A percentile compares a stretch with the other conserved stretches of the same genome.
Evolutionary conservation across 1,140 invertebrate genomes (phyloP).

Genomic region (Sarcophaga peregrina): DNA sequence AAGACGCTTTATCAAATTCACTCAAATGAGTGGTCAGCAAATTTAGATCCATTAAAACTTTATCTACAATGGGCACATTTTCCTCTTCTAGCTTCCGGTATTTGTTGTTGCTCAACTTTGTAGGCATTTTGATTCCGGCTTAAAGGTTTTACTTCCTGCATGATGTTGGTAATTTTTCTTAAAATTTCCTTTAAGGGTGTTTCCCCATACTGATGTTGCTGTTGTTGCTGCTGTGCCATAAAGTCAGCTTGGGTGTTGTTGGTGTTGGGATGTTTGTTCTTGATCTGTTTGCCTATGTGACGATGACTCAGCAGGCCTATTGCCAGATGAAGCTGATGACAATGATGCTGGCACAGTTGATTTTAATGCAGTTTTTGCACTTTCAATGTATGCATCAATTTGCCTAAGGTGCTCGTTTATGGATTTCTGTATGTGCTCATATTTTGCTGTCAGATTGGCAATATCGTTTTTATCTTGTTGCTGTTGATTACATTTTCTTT

Average conservation of each 20-base stretch:
- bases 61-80: conserved; percentile 35
- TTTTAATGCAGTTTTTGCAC: conserved; percentile 59
- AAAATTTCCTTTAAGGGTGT: conserved; percentile 26
- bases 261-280: background rate
- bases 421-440: conserved; percentile 63
- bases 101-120: background rate
- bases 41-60: conserved; percentile 37
- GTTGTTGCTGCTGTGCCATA: background rate
- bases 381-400: conserved; percentile 64
- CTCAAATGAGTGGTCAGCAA: conserved; percentile 21
- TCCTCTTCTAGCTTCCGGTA: conserved; percentile 4
- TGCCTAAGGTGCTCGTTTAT: conserved; percentile 61
- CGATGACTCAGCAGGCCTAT: conserved; percentile 13
- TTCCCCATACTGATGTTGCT: background rate
- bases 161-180: conserved; percentile 30
- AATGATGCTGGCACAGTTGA: conserved; percentile 24
- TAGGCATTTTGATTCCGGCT: background rate
- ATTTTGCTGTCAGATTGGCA: conserved; percentile 60
- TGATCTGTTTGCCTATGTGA: background rate
- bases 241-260: background rate
- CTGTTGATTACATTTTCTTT: conserved; percentile 11
- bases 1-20: background rate
- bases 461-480: conserved; percentile 50
- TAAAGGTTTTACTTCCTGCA: conserved; percentile 24
- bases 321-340: background rate